Evolutionary conservation across 2,113 vertebrate species (phyloP).

Genomic region (Epinephelus lanceolatus): DNA sequence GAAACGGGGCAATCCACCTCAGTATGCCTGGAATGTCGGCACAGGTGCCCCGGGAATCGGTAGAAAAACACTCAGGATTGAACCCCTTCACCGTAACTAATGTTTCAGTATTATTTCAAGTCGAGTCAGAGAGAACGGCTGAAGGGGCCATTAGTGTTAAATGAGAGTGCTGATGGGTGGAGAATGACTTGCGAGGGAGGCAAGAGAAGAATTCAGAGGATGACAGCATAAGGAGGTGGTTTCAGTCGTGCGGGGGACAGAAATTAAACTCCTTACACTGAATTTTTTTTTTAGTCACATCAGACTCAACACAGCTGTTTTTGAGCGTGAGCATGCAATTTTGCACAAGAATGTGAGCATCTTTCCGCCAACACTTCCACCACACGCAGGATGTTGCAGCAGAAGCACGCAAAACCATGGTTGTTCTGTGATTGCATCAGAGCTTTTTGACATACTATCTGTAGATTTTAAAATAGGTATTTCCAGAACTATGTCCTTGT

Average conservation of each 20-base stretch:
- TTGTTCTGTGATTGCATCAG: constrained; percentile 53
- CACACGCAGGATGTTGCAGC: constrained; percentile 49
- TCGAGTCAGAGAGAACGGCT: constrained; percentile 25
- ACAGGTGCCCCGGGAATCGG: constrained; percentile 53
- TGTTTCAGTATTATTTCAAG: constrained; percentile 56
- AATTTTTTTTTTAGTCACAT: constrained; percentile 14
- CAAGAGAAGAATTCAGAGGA: constrained; percentile 23
- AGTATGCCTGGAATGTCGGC: constrained; percentile 74
- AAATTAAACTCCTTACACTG: not conserved
- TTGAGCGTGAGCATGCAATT: constrained; percentile 9
- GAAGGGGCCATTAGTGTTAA: constrained; percentile 47
- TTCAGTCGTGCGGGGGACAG: constrained; percentile 14
- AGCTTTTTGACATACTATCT: not conserved
- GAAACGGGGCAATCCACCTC: constrained; percentile 50
- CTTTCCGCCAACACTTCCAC: constrained; percentile 20
- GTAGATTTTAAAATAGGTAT: constrained; percentile 51
- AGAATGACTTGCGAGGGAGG: constrained; percentile 43
- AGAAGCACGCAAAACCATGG: not conserved
- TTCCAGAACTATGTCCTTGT: constrained; percentile 27
- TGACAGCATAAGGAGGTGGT: constrained; percentile 7
- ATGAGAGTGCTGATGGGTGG: constrained; percentile 44
- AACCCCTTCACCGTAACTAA: constrained; percentile 55
- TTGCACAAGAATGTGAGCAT: constrained; percentile 19
- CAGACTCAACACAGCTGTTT: constrained; percentile 33
- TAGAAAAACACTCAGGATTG: constrained; percentile 42